Conservation (phyloP, 2,888 invertebrate species). For the Drosophila limbata region DNA sequence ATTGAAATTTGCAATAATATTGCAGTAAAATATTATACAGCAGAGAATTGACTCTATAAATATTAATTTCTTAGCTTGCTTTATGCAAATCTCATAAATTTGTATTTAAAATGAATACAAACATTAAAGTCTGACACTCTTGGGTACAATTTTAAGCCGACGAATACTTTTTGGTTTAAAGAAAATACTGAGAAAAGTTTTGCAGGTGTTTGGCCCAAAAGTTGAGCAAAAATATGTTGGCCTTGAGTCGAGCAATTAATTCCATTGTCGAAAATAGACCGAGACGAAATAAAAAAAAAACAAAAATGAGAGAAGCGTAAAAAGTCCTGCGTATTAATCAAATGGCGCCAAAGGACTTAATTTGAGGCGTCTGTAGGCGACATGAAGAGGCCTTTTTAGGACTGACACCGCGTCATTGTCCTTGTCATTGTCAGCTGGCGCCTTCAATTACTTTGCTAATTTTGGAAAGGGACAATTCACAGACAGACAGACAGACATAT, state of each 20-base stretch:
- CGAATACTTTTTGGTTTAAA: background rate
- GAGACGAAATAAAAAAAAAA: conserved; percentile 27
- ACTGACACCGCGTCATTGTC: conserved; percentile 23
- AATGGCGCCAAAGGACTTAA: conserved; percentile 38
- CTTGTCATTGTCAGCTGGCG: conserved; percentile 46
- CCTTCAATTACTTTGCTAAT: conserved; percentile 69
- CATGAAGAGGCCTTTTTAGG: conserved; percentile 28
- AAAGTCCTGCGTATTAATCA: conserved; percentile 31
- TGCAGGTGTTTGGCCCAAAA: conserved; percentile 16
- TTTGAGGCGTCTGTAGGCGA: conserved; percentile 35
- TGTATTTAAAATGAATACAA: conserved; percentile 10
- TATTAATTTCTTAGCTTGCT: conserved; percentile 10
- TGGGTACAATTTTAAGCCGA: conserved; percentile 1
- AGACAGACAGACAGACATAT: conserved; percentile 5
- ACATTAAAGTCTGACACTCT: conserved; percentile 1
- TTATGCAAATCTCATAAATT: conserved; percentile 46
- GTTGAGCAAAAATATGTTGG: conserved; percentile 3
- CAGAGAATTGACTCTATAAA: conserved; percentile 7
- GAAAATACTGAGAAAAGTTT: background rate
- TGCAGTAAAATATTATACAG: background rate
- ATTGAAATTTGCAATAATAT: background rate
- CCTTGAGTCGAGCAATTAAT: conserved; percentile 59
- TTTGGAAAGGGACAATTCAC: conserved; percentile 38
- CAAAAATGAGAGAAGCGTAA: conserved; percentile 10
- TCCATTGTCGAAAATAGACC: conserved; percentile 54